Evolutionary conservation across 2,797 vertebrate genomes (phyloP), one percentile per base, ranked within the genome.

Genomic region (Sparidentex hasta): DNA sequence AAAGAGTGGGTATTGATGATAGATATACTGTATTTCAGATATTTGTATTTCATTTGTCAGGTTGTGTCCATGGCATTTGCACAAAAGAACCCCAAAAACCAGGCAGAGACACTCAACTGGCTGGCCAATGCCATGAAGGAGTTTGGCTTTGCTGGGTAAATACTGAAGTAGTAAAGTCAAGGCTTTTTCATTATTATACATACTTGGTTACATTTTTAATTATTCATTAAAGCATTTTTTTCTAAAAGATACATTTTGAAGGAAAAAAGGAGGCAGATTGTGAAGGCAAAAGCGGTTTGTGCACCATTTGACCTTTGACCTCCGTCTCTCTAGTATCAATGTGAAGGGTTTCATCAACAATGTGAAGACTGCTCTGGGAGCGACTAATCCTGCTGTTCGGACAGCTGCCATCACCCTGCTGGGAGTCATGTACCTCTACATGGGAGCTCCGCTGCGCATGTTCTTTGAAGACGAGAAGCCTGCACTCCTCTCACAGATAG

Each of bases 381-480:
- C 98, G 5, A 98, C 97, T 71, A 99, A 99, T 92, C 98, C 98
- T 1, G 98, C 97, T 52, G 96, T 99, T 18, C 95, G 98, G 72
- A 99, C 96, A 0, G 96, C 97, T 9, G 98, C 98, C 41, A 98
- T 99, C 80, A 88, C 97, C 16, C 90, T 99, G 74, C 95, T 99
- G 72, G 98, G 98, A 4, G 97, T 99, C 75, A 98, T 99, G 97
- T 96, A 94, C 85, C 95, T 99, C 25, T 99, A 99, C 88, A 97
- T 99, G 95, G 98, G 98, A 13, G 95, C 97, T 20, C 97, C 98
- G 7, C 91, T 99, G 25, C 95, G 98, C 59, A 98, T 98, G 96
- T 99, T 99, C 92, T 99, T 99, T 88, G 98, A 99, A 79, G 98
- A 99, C 74, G 98, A 99, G 90, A 99, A 99, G 57, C 97, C 98